These are phyloP conservation scores for Entelurus aequoreus DNA, from an alignment of 2,113 vertebrate genomes.

Conservation along the genomic window DNA sequence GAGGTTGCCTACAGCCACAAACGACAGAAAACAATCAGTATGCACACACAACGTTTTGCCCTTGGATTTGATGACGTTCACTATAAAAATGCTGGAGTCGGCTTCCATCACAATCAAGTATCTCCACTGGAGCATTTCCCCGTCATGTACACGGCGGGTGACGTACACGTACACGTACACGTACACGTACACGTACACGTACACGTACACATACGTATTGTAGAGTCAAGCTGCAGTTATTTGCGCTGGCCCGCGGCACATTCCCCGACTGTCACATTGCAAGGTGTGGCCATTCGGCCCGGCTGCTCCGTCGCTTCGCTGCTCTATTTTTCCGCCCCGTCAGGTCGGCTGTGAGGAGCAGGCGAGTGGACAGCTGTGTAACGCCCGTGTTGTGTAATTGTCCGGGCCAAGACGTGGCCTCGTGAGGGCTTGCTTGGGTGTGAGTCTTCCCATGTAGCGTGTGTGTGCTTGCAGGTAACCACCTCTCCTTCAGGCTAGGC, in stretches of 20 bases:
- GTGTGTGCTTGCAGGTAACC: constrained; percentile 44
- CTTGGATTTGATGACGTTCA: background rate
- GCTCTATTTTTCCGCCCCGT: constrained; percentile 11
- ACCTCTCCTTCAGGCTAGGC: constrained; percentile 55
- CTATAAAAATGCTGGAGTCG: constrained; percentile 6
- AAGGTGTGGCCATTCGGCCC: constrained; percentile 49
- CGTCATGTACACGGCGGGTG: constrained; percentile 34
- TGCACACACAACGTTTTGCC: no score
- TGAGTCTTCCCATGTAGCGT: constrained; percentile 28
- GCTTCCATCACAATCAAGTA: constrained; percentile 17
- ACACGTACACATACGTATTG: constrained; percentile 42
- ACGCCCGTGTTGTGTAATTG: background rate
- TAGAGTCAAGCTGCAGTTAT: constrained; percentile 59
- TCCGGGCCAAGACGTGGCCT: background rate
- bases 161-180: no score
- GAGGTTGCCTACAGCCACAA: no score
- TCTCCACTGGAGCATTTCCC: constrained; percentile 24
- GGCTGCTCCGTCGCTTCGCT: constrained; percentile 4
- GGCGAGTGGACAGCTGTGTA: background rate
- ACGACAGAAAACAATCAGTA: no score
- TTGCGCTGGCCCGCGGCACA: constrained; percentile 62
- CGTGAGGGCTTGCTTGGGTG: background rate
- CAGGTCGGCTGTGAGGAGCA: constrained; percentile 6
- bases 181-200: no score
- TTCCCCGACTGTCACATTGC: constrained; percentile 62